A percentile compares a stretch with the other conserved stretches of the same genome.
phyloP scores from a whole-genome alignment of 1,140 invertebrate genomes.

The Anoplophora glabripennis region DNA sequence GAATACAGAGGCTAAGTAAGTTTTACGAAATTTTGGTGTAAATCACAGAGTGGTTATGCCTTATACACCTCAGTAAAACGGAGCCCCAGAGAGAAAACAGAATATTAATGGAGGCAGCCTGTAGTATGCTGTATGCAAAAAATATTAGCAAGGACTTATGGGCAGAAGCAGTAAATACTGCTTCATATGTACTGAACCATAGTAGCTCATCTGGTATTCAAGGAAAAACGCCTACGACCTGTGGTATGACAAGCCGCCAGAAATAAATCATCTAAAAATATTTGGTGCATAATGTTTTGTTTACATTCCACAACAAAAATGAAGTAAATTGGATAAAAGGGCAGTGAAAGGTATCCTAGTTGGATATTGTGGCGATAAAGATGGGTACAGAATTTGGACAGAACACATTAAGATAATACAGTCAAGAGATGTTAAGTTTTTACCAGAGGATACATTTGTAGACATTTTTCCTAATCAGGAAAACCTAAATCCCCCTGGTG shows the following conservation, averaged over 20 bases:
- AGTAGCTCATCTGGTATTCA: constrained; percentile 36
- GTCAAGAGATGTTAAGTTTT: no score
- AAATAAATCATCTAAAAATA: constrained; percentile 19
- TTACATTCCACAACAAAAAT: constrained; percentile 34
- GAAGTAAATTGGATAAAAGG: constrained; percentile 36
- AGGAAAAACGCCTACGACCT: no score
- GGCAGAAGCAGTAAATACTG: constrained; percentile 7
- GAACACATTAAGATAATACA: no score
- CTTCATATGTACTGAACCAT: constrained; percentile 41
- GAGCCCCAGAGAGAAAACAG: background rate
- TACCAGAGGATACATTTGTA: no score
- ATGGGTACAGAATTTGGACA: no score
- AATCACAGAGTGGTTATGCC: background rate
- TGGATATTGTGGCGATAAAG: no score
- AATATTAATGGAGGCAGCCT: constrained; percentile 9
- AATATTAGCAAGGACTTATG: constrained; percentile 19
- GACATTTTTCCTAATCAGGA: no score
- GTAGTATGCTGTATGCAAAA: constrained; percentile 5
- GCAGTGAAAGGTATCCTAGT: constrained; percentile 2
- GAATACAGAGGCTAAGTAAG: no score
- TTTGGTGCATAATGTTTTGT: constrained; percentile 33
- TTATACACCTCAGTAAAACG: constrained; percentile 3
- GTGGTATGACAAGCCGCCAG: constrained; percentile 27
- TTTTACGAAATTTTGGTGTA: no score
- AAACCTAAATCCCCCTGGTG: no score